These are phyloP conservation scores for Aptenodytes patagonicus DNA, from an alignment of 2,113 vertebrate genomes.

Conservation along the genomic window DNA sequence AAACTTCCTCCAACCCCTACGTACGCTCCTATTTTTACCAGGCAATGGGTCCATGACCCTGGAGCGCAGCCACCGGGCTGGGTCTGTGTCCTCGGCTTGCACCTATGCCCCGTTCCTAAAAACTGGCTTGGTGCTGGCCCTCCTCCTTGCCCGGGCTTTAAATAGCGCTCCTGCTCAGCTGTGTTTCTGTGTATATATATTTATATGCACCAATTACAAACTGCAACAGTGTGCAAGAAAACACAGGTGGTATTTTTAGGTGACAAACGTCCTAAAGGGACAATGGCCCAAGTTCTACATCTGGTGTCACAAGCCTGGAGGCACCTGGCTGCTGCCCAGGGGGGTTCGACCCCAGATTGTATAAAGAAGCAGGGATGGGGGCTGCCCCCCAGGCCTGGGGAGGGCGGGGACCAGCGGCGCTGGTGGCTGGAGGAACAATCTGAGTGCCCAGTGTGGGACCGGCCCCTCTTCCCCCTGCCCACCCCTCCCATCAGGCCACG, in stretches of 20 bases:
- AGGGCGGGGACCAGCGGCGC: not conserved
- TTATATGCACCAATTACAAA: not conserved
- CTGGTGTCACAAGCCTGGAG: not conserved
- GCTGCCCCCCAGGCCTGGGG: not conserved
- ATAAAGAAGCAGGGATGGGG: not conserved
- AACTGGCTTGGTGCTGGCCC: not conserved
- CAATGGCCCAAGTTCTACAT: not conserved
- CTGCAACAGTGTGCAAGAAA: not conserved
- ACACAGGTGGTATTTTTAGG: conserved; percentile 3
- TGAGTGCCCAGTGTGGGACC: not conserved
- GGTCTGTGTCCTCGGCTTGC: not conserved
- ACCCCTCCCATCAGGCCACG: not conserved
- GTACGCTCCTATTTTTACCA: not conserved
- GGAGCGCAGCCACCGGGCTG: not conserved
- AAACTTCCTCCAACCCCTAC: not conserved
- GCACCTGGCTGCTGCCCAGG: not conserved
- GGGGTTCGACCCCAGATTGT: rapidly evolving
- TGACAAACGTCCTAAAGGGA: not conserved
- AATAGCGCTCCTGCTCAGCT: conserved; percentile 10
- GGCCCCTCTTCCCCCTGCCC: not conserved
- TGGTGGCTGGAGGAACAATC: not conserved
- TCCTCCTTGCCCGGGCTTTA: not conserved
- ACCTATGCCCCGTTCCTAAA: conserved; percentile 11
- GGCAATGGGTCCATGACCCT: not conserved
- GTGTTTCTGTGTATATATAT: not conserved